Evolutionary conservation across 2,113 vertebrate genomes (phyloP), one percentile per base, ranked within the genome.

Genomic region (Phainopepla nitens): DNA sequence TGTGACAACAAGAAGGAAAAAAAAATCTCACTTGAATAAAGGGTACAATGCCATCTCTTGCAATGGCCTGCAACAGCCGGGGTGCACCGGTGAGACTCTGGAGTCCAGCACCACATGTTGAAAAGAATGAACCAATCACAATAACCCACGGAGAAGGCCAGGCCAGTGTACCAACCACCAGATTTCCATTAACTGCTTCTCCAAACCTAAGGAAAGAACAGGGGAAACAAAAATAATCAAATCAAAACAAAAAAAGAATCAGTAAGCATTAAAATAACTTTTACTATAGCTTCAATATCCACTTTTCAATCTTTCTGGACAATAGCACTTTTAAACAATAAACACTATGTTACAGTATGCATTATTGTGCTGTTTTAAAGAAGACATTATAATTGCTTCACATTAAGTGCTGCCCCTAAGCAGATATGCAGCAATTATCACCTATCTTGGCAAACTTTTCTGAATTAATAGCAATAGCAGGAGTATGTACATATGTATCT

Each of bases 111-210:
- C 99, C 99, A 10, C 99, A 99, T 20, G 99, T 99, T 87, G 99
- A 99, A 96, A 99, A 99, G 97, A 99, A 99, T 0, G 99, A 99
- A 69, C 99, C 99, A 13, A 99, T 99, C 87, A 99, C 99, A 45
- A 99, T 99, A 39, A 99, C 99, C 99, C 99, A 99, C 1, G 99
- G 99, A 7, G 99, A 99, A 4, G 99, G 99, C 99, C 99, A 99
- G 9, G 99, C 99, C 82, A 99, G 93, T 2, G 98, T 99, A 77
- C 99, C 99, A 13, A 99, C 99, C 47, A 99, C 99, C 31, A 99
- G 98, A 79, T 99, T 99, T 66, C 99, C 98, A 94, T 99, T 98
- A 81, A 99, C 99, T 4, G 99, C 99, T 95, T 99, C 99, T 45
- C 99, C 99, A 88, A 98, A 99, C 97, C 99, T 99, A 54, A 69